Evolutionary conservation across 1,140 invertebrate species (phyloP), one percentile per base, ranked within the genome.

Genomic region (Micrasema minimum): DNA sequence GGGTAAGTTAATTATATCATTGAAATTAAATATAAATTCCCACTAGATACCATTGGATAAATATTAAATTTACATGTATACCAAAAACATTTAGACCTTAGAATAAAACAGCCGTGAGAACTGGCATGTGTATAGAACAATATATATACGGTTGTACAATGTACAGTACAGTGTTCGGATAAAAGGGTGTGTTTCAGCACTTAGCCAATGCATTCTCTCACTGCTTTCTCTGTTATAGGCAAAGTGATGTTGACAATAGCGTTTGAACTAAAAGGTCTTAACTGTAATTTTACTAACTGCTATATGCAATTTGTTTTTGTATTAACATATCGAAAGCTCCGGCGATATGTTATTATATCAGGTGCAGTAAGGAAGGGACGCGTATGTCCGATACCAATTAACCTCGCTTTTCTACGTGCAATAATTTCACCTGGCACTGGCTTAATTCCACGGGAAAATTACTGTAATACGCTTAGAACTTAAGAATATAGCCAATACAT

Each of bases 251-350:
- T n/a, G 7, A 31, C 7, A 31, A 31, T 2, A 31, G 26, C 26
- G 7, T n/a, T n/a, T 7, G 7, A 31, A 31, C 26, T 7, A 7
- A 31, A 31, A 31, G 26, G 26, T 31, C 7, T 31, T 31, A 2
- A 31, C 3, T 41, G 38, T 59, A 59, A 38, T 16, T 37, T 14
- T 57, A 11, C 31, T n/a, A 57, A 57, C n/a, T 55, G 7, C 53
- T 23, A 31, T 37, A 23, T 22, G 55, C 18, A 35, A 59, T 59
- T 59, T 59, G 55, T 20, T 59, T 20, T n/a, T 31, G 2, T 55
- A 16, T n/a, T 35, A 38, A 59, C 18, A 43, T 38, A 59, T 18
- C 55, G 55, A 59, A 59, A 59, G 55, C 37, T 41, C 55, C 22
- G 35, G 12, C 26, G 51, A 55, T 20, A 55, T 55, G 26, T 51